Evolutionary conservation across 2,797 vertebrate species (phyloP).

Genomic region (Betta splendens): DNA sequence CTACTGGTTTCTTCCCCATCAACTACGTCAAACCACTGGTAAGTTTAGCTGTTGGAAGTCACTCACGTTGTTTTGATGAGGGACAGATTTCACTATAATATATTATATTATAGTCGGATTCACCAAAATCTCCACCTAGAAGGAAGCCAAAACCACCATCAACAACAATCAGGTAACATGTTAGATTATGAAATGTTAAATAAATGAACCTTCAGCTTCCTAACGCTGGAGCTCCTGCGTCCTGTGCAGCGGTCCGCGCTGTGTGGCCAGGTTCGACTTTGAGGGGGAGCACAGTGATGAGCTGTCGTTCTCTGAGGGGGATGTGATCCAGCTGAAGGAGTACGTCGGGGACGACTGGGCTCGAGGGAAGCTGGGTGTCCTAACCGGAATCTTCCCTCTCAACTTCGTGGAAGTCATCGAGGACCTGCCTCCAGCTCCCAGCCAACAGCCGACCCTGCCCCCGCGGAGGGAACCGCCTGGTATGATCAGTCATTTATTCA

Average conservation of each 20-base stretch:
- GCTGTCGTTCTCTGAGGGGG: constrained; percentile 91
- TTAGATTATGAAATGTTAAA: neutral
- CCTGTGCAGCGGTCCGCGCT: constrained; percentile 85
- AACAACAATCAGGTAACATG: constrained; percentile 69
- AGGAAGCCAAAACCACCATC: constrained; percentile 51
- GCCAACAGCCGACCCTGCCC: constrained; percentile 58
- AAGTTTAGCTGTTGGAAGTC: constrained; percentile 21
- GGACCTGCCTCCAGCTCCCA: constrained; percentile 77
- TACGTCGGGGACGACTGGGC: constrained; percentile 93
- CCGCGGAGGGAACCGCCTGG: constrained; percentile 68
- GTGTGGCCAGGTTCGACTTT: constrained; percentile 91
- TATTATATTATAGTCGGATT: constrained; percentile 56
- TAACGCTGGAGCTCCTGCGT: neutral
- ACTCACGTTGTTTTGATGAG: neutral
- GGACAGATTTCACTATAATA: neutral
- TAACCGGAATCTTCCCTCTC: constrained; percentile 89
- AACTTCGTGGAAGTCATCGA: constrained; percentile 93
- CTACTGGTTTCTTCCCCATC: constrained; percentile 89
- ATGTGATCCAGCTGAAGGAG: constrained; percentile 88
- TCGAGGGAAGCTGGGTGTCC: constrained; percentile 81
- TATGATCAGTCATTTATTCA: constrained; percentile 42
- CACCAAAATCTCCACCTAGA: constrained; percentile 49
- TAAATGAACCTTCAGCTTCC: neutral
- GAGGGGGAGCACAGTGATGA: constrained; percentile 90
- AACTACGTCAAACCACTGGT: constrained; percentile 86